Base-by-base conservation (phyloP, 2,113 vertebrate genomes). In the Pseudolaguvia tuberculata region DNA sequence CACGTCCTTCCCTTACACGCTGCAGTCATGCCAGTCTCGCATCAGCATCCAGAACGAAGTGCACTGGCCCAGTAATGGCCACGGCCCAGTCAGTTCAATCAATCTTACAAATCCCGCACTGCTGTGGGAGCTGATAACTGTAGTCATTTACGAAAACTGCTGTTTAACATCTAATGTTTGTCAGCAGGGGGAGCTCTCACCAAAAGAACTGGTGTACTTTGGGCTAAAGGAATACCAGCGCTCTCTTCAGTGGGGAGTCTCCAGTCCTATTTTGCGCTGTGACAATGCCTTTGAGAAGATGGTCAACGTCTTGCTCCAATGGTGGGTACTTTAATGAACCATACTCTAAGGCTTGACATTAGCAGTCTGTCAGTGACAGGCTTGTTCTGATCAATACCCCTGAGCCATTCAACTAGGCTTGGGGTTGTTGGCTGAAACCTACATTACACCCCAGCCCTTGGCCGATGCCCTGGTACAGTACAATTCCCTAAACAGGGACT, bases 231-330 rank as follows among this genome's bases (percentile, higher is more conserved):
- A 98, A 82, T 99, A 98, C 88, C 96, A 94, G 88, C 91, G 89
- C 80, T 98, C 96, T 47, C 89, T 99, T 75, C 95, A 96, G 73
- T 98, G 96, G 96, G 96, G 95, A 42, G 90, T 97, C 83, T 95
- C 94, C 61, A 98, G 95, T 83, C 96, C 97, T 20, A 94, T 98
- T 68, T 83, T 99, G 77, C 92, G 95, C 79, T 98, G 93, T 76
- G 97, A 99, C 29, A 95, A 99, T 73, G 96, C 96, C 0, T 99
- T 96, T 78, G 97, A 99, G 88, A 96, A 94, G 87, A 98, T 99
- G 96, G 95, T 97, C 83, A 94, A 86, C 87, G 94, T 94, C 0
- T 90, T 99, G 58, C 81, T 99, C 83, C 93, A 98, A 73, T 96
- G 95, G 97, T 99, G 87, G 91, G 29, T 51, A 62, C 18, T 35